phyloP scores from a whole-genome alignment of 2,113 vertebrate species.

The Lanius ludovicianus region DNA sequence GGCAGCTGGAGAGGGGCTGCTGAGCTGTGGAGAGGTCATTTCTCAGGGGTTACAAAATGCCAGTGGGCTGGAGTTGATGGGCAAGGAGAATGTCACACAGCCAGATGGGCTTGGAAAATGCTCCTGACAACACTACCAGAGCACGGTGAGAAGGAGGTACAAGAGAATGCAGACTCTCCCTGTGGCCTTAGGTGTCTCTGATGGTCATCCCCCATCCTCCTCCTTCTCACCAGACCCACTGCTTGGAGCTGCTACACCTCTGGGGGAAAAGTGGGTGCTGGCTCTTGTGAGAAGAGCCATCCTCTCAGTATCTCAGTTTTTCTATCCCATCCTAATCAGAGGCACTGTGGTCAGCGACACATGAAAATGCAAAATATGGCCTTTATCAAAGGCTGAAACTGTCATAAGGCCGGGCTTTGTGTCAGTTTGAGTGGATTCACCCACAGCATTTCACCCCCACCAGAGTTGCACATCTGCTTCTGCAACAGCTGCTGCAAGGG shows the following conservation, averaged over 20 bases:
- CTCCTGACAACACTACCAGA: background rate
- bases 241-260: background rate
- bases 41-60: background rate
- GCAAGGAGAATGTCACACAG: rapidly evolving
- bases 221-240: background rate
- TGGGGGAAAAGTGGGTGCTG: background rate
- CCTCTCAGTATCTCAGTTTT: background rate
- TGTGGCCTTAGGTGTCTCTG: background rate
- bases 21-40: background rate
- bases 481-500: rapidly evolving
- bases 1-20: background rate
- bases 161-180: background rate
- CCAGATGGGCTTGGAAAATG: background rate
- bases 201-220: rapidly evolving
- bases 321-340: background rate
- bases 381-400: background rate
- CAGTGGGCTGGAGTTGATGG: background rate
- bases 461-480: background rate
- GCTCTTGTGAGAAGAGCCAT: background rate
- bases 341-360: background rate
- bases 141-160: background rate
- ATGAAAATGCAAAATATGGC: background rate
- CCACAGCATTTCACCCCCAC: background rate
- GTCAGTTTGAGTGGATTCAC: background rate
- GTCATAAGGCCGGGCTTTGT: background rate